Conservation (phyloP, 1,140 invertebrate genomes). For the Cydia pomonella region DNA sequence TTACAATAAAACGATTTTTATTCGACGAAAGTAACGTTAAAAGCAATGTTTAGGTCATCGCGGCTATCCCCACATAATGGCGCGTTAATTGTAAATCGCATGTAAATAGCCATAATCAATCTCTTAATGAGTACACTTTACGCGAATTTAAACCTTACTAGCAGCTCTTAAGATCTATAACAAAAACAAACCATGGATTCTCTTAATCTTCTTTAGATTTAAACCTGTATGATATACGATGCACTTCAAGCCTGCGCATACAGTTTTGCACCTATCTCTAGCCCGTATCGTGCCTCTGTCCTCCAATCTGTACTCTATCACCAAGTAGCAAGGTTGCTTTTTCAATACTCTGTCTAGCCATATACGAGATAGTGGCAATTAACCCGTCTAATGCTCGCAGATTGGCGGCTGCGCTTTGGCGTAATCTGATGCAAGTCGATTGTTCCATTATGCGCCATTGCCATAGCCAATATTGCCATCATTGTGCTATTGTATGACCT, state of each 20-base stretch:
- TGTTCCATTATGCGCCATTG: constrained; percentile 18
- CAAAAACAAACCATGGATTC: not conserved
- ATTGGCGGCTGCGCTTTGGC: constrained; percentile 9
- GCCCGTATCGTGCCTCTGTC: not conserved
- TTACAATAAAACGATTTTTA: too few relatives aligned
- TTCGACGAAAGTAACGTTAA: not conserved
- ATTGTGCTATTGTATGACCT: constrained; percentile 3
- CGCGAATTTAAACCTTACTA: not conserved
- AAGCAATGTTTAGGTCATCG: not conserved
- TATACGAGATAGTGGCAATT: not conserved
- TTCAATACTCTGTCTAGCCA: not conserved
- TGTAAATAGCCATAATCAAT: not conserved
- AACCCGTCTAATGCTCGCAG: not conserved
- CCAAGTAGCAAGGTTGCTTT: not conserved
- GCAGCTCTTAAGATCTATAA: not conserved
- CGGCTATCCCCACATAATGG: not conserved
- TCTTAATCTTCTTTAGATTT: not conserved
- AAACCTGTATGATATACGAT: not conserved
- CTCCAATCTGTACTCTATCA: not conserved
- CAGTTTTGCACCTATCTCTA: not conserved
- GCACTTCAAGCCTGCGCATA: not conserved
- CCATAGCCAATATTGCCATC: constrained; percentile 3
- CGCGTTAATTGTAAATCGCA: not conserved
- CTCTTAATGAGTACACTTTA: not conserved
- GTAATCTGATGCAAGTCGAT: constrained; percentile 24